Conservation (phyloP, 2,888 invertebrate species). For the Pardosa pseudoannulata region DNA sequence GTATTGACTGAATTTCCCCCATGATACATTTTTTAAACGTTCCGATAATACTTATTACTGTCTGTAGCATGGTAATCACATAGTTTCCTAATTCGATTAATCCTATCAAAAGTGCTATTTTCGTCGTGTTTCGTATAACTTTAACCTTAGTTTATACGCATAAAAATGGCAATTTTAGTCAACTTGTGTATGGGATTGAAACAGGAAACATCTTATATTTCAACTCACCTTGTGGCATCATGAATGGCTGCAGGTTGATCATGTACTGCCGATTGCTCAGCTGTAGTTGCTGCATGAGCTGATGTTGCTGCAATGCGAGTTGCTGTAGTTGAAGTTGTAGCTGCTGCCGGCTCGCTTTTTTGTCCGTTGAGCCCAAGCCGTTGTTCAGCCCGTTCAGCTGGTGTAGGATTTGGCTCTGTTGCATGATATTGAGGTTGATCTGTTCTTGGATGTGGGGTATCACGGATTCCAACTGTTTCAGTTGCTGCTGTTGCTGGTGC, state of each 20-base stretch:
- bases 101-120: no score
- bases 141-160: no score
- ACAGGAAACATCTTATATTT: no score
- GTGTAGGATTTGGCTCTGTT: conserved; percentile 87
- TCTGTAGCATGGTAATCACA: no score
- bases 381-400: conserved; percentile 75
- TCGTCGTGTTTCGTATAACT: no score
- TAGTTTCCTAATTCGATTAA: no score
- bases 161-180: no score
- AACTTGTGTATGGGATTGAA: no score
- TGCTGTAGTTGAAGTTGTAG: conserved; percentile 86
- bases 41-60: no score
- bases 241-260: conserved; percentile 68
- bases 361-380: conserved; percentile 38
- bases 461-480: conserved; percentile 77
- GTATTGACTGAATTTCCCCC: no score
- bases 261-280: conserved; percentile 72
- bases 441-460: conserved; percentile 90
- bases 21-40: no score
- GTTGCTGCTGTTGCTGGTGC: conserved; percentile 72
- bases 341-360: conserved; percentile 74
- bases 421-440: conserved; percentile 88
- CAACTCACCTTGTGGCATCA: conserved; percentile 71
- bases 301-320: conserved; percentile 86
- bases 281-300: conserved; percentile 74